Evolutionary conservation across 2,113 vertebrate genomes (phyloP).

Genomic region (Chroicocephalus ridibundus): DNA sequence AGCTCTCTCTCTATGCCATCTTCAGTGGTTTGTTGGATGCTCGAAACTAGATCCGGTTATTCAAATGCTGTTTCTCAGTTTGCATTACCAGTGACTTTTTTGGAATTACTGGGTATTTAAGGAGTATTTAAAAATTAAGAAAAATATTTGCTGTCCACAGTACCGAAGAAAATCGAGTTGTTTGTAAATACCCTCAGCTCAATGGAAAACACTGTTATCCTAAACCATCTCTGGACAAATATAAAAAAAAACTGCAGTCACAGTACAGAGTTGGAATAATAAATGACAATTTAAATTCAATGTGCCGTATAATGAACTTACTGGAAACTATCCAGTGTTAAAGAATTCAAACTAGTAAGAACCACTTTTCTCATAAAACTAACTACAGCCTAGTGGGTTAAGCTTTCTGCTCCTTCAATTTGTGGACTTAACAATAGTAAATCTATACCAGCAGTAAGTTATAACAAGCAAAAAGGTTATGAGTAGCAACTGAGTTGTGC

Average conservation of each 20-base stretch:
- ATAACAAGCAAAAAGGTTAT: neutral
- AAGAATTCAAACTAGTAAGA: neutral
- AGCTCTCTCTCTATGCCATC: neutral
- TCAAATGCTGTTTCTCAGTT: neutral
- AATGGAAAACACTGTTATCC: neutral
- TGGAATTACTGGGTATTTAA: neutral
- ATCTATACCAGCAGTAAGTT: neutral
- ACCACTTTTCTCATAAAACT: neutral
- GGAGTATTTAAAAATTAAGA: neutral
- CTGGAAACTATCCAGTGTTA: neutral
- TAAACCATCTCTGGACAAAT: neutral
- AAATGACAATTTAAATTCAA: neutral
- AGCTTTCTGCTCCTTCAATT: neutral
- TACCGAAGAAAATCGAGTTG: neutral
- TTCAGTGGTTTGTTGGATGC: neutral
- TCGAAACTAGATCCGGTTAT: neutral
- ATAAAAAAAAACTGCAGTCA: neutral
- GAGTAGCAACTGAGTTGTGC: neutral
- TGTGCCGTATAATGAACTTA: neutral
- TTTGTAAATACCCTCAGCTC: neutral
- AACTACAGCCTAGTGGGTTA: neutral
- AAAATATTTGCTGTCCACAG: neutral
- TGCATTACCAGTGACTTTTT: neutral
- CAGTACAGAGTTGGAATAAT: neutral
- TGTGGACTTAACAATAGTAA: neutral